Conservation (phyloP, 2,888 invertebrate species). For the Volucella inanis region DNA sequence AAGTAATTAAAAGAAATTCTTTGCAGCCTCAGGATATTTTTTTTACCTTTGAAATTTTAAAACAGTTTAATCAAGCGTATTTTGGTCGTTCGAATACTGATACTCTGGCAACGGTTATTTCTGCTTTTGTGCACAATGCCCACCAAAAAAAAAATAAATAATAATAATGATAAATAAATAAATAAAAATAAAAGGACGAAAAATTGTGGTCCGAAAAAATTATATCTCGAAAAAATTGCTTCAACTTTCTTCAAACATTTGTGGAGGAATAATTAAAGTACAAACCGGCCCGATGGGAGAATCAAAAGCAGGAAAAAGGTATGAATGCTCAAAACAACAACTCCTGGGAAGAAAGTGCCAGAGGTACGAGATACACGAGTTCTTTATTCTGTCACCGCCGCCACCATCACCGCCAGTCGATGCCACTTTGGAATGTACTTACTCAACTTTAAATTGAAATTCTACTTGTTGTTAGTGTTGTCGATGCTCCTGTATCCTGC, state of each 20-base stretch:
- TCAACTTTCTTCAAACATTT: conserved; percentile 30
- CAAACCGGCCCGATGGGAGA: conserved; percentile 15
- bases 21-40: conserved; percentile 57
- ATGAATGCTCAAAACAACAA: conserved; percentile 8
- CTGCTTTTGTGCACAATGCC: too few relatives aligned
- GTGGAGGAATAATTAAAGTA: conserved; percentile 54
- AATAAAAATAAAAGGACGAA: not conserved
- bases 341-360: not conserved
- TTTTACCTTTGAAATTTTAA: conserved; percentile 57
- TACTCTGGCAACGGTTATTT: too few relatives aligned
- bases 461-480: conserved; percentile 30
- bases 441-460: conserved; percentile 73
- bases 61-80: conserved; percentile 71
- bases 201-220: conserved; percentile 1
- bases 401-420: conserved; percentile 9
- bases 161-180: too few relatives aligned
- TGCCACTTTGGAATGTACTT: conserved; percentile 66
- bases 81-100: conserved; percentile 9
- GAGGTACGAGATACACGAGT: conserved; percentile 24
- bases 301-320: not conserved
- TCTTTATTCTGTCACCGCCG: conserved; percentile 16
- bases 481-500: conserved; percentile 27
- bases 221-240: not conserved
- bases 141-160: too few relatives aligned
- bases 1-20: conserved; percentile 66